Base-by-base conservation (phyloP, 1,140 invertebrate species). In the Brachystomella parvula region DNA sequence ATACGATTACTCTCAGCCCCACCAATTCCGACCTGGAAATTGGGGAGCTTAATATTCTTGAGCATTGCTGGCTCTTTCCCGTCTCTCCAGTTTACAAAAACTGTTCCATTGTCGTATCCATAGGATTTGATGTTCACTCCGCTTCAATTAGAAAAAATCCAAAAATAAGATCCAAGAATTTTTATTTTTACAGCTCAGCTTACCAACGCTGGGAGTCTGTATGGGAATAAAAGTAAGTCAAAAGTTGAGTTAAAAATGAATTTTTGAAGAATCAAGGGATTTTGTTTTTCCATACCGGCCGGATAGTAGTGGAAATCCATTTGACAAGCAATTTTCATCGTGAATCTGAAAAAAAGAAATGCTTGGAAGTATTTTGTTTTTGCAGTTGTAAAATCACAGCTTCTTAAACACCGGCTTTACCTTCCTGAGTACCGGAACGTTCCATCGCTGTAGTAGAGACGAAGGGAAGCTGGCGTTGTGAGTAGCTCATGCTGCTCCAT, bases 51-150 rank as follows among this genome's bases (percentile, higher is more conserved):
- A 30, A 60, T 30, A 17, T 35, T 35, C 29, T 35, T 30, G 9
- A 28, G 15, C 29, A 60, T 60, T 35, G 58, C 58, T 12, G 58
- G 58, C 29, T 30, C 29, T 60, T 60, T 60, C 3, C 32, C 58
- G 26, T 31, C 21, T 12, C 58, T 9, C 58, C 58, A 60, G 30
- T 9, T 53, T 24, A 53, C 49, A 53, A 53, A 53, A 26, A 53
- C 49, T 26, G 49, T 53, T 24, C 49, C 49, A 53, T 53, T 53
- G 49, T 53, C 49, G 24, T 53, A 53, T 6, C 15, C 49, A 53
- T 53, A 53, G 49, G 49, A 53, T 24, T 53, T 53, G 6, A 53
- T 15, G 12, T 53, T 53, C 49, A 53, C 49, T 15, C 12, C 12
- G 24, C 49, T 53, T 15, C n/a, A 19, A n/a, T n/a, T n/a, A n/a